phyloP scores from a whole-genome alignment of 2,888 invertebrate genomes.

The Perdita meconis region DNA sequence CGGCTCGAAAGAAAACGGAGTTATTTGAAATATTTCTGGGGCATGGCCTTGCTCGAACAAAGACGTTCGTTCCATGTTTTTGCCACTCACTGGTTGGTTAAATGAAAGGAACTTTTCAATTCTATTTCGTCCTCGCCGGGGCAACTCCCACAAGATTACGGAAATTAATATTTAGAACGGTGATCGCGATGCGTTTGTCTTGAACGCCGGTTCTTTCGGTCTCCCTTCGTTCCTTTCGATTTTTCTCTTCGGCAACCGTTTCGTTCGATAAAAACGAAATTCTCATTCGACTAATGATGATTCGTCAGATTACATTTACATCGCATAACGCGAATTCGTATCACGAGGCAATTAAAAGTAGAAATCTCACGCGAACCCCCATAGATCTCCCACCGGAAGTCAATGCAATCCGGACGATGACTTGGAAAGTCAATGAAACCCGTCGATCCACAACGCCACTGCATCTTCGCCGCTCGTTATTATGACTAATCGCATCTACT shows the following conservation, averaged over 20 bases:
- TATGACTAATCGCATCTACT: conserved; percentile 48
- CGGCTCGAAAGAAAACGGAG: conserved; percentile 9
- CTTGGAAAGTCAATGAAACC: conserved; percentile 58
- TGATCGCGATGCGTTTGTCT: too few species aligned
- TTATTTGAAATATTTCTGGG: conserved; percentile 40
- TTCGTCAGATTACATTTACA: too few species aligned
- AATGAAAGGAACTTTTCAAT: conserved; percentile 38
- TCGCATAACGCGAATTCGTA: background rate
- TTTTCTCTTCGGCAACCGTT: too few species aligned
- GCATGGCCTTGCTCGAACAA: conserved; percentile 31
- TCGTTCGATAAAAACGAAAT: background rate
- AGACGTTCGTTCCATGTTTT: conserved; percentile 23
- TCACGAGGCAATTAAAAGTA: conserved; percentile 4
- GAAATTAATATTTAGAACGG: background rate
- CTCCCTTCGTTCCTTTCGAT: too few species aligned
- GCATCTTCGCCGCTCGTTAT: conserved; percentile 52
- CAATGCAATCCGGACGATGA: conserved; percentile 56
- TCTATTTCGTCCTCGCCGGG: background rate
- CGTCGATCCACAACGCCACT: conserved; percentile 38
- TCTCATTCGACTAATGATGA: too few species aligned
- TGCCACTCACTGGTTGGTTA: conserved; percentile 13
- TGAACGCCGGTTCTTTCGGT: too few species aligned
- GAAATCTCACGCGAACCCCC: conserved; percentile 34
- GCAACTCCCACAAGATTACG: background rate
- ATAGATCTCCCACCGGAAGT: conserved; percentile 49